Percentiles rank a stretch among this genome's conserved stretches.
These are phyloP conservation scores for Decapterus maruadsi DNA, from an alignment of 2,797 vertebrate species.

Conservation along the genomic window DNA sequence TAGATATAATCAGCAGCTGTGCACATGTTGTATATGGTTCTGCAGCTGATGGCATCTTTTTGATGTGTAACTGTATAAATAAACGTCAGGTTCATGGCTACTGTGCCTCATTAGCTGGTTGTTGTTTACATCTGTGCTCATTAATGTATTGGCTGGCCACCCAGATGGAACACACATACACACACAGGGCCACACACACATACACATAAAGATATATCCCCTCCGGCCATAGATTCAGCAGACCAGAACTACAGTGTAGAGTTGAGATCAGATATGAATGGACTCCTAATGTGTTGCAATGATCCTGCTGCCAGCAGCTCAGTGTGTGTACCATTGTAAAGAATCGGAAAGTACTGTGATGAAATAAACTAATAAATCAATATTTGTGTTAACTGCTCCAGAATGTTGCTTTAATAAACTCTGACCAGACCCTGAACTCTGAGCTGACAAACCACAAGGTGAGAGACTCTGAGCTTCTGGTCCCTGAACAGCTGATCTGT, in stretches of 20 bases:
- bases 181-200: conserved; percentile 24
- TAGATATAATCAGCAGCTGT: no score
- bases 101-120: conserved; percentile 66
- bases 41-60: conserved; percentile 17
- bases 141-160: conserved; percentile 68
- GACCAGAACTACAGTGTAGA: conserved; percentile 53
- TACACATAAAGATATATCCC: conserved; percentile 15
- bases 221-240: conserved; percentile 35
- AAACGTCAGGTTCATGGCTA: conserved; percentile 54
- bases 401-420: background rate
- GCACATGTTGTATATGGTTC: conserved; percentile 1
- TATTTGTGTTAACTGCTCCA: background rate
- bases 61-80: conserved; percentile 45
- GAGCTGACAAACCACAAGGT: background rate
- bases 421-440: background rate
- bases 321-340: background rate
- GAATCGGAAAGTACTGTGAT: background rate
- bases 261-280: conserved; percentile 41
- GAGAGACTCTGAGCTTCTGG: background rate
- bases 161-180: conserved; percentile 55
- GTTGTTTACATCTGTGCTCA: conserved; percentile 52
- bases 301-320: conserved; percentile 17
- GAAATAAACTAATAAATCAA: background rate
- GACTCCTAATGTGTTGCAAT: conserved; percentile 19
- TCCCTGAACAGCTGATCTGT: background rate